Evolutionary conservation across 2,113 vertebrate species (phyloP).

Genomic region (Illadopsis cleaveri): DNA sequence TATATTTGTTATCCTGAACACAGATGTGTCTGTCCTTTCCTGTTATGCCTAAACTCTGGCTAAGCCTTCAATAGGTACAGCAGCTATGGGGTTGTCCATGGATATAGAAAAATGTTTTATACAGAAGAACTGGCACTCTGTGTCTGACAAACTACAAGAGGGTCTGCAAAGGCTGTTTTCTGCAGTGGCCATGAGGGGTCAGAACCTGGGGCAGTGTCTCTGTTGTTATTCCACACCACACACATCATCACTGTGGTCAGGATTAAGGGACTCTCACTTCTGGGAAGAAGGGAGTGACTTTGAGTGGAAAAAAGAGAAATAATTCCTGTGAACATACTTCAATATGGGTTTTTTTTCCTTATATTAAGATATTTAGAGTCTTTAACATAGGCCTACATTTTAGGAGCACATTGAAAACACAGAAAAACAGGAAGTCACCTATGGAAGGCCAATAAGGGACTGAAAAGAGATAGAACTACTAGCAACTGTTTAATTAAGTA

Average conservation of each 20-base stretch:
- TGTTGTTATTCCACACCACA: background rate
- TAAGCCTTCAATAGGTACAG: background rate
- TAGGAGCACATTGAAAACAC: background rate
- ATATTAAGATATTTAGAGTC: background rate
- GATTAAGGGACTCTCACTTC: background rate
- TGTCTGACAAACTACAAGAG: background rate
- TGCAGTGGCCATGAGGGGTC: background rate
- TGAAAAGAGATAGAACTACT: background rate
- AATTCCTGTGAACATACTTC: background rate
- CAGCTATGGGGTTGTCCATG: background rate
- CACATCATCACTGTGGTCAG: background rate
- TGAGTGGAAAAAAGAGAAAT: background rate
- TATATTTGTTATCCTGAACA: background rate
- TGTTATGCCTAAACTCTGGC: background rate
- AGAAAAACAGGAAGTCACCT: background rate
- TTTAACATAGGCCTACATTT: background rate
- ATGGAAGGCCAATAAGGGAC: background rate
- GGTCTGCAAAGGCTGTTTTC: background rate
- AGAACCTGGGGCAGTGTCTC: background rate
- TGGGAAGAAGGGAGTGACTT: background rate
- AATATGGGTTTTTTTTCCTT: accelerated
- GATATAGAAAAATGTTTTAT: too few relatives aligned
- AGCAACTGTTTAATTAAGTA: background rate
- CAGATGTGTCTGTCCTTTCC: background rate
- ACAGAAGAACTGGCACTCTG: background rate